Conservation (phyloP, 1,140 invertebrate genomes). For the Lepidostoma basale region DNA sequence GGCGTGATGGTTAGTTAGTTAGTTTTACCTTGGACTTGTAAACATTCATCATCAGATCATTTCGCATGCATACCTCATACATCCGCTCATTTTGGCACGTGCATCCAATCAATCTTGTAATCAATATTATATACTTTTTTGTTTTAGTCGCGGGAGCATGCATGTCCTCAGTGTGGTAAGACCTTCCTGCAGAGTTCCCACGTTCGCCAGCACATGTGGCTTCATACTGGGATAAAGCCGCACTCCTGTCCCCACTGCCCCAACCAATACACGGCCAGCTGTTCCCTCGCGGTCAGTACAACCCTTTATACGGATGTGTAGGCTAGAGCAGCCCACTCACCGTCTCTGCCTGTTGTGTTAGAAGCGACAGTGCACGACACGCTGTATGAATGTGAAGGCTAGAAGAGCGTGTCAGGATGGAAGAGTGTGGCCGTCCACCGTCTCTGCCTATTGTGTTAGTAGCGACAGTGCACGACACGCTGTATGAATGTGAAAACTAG, state of each 20-base stretch:
- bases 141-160: slow-evolving; percentile 20
- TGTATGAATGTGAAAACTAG: too few relatives aligned
- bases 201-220: slow-evolving; percentile 39
- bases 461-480: too few relatives aligned
- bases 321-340: background rate
- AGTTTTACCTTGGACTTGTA: too few relatives aligned
- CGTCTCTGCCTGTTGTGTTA: too few relatives aligned
- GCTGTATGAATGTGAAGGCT: too few relatives aligned
- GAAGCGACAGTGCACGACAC: too few relatives aligned
- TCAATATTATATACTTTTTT: background rate
- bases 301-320: background rate
- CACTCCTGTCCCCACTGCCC: slow-evolving; percentile 31
- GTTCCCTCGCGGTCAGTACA: slow-evolving; percentile 30
- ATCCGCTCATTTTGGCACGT: background rate
- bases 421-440: too few relatives aligned
- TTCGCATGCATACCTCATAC: background rate
- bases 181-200: slow-evolving; percentile 40
- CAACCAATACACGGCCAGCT: slow-evolving; percentile 35
- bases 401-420: too few relatives aligned
- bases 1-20: too few relatives aligned
- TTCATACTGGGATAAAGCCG: slow-evolving; percentile 36
- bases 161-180: slow-evolving; percentile 28
- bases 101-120: background rate
- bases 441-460: too few relatives aligned
- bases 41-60: background rate